phyloP scores from a whole-genome alignment of 2,113 vertebrate species.

The Leptobrachium leishanense region DNA sequence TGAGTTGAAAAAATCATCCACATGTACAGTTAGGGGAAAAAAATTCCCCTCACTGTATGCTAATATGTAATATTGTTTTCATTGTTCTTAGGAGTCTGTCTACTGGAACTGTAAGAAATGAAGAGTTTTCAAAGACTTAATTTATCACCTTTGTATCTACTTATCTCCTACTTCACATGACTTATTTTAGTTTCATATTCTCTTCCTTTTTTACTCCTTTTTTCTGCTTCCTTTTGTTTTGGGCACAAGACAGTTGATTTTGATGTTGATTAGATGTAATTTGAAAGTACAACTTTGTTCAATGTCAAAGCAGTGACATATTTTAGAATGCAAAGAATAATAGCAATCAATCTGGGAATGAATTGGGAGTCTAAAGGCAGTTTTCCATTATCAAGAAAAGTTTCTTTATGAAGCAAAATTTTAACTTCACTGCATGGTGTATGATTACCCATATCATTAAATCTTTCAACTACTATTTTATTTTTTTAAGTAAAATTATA shows the following conservation, averaged over 20 bases:
- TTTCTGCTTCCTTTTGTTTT: background rate
- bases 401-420: background rate
- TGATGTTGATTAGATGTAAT: background rate
- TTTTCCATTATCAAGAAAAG: background rate
- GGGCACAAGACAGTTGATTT: background rate
- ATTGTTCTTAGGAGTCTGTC: too few relatives aligned
- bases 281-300: conserved; percentile 1
- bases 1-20: too few relatives aligned
- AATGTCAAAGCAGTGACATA: conserved; percentile 1
- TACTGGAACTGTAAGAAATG: too few relatives aligned
- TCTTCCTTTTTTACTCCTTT: background rate
- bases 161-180: background rate
- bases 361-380: background rate
- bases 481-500: too few relatives aligned
- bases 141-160: too few relatives aligned
- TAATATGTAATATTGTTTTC: too few relatives aligned
- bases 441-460: too few relatives aligned
- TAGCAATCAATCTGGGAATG: background rate
- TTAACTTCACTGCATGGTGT: too few relatives aligned
- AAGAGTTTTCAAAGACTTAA: too few relatives aligned
- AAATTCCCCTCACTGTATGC: too few relatives aligned
- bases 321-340: background rate
- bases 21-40: too few relatives aligned
- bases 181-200: background rate
- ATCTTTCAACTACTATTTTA: too few relatives aligned